Evolutionary conservation across 2,888 invertebrate genomes (phyloP), one percentile per base, ranked within the genome.

Genomic region (Caenorhabditis sp.): DNA sequence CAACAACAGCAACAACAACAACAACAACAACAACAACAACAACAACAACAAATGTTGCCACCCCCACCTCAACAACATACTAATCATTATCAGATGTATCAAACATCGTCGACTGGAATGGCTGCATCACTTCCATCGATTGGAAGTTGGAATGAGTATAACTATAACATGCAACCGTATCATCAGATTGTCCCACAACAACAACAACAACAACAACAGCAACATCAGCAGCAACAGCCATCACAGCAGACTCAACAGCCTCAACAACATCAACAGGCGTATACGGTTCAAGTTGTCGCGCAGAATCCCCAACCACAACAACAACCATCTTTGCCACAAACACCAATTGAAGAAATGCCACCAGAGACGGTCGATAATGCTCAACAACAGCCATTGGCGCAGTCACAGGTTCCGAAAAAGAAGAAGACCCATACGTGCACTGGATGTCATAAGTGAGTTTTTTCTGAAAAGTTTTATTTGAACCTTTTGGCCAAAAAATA

Each of bases 381-480:
- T 27, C 5, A 2, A 26, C 26, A 14, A 52, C 10, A 4, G 31
- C n/a, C 43, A 14, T 43, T 21, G 21, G 21, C 38, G 17, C 17
- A 60, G 17, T 2, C 17, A 31, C 43, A 8, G 17, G 21, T 14
- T 3, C 60, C 49, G 31, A 26, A 50, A 38, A 50, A 63, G 63
- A 63, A 63, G 54, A 63, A 63, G 26, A 54, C 52, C 4, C 63
- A 63, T 38, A 27, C 14, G 20, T 73, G 73, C 53, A 21, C 63
- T 1, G 73, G 65, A 23, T 73, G 73, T 27, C 56, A 61, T 1
- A 58, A 58, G 43, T 43, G 43, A 43, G 43, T 43, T 43, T 31
- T 31, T 31, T 31, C 31, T 31, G 31, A 31, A 31, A 31, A 10
- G 31, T 31, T 31, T 31, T 10, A 31, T 31, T 31, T 31, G 31